A percentile compares a stretch with the other conserved stretches of the same genome.
phyloP scores from a whole-genome alignment of 2,113 vertebrate genomes.

The Cynoglossus semilaevis region DNA sequence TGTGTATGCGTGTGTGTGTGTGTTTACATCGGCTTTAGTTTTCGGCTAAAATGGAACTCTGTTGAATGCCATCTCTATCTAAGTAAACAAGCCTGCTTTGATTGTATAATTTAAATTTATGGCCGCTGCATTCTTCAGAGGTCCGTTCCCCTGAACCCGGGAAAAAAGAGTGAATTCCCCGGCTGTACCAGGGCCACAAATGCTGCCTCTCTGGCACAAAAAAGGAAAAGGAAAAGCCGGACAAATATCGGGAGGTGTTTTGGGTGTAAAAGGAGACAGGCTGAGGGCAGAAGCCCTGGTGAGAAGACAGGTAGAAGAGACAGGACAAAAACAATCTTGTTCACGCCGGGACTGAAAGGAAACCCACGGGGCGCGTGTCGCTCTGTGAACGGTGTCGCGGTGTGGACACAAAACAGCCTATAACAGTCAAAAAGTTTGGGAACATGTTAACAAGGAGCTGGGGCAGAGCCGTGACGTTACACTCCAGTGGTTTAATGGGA shows the following conservation, averaged over 20 bases:
- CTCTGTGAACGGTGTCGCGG: conserved; percentile 81
- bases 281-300: neutral
- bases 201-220: conserved; percentile 1
- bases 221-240: neutral
- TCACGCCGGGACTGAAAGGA: conserved; percentile 25
- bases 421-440: conserved; percentile 52
- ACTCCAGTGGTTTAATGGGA: too few species aligned
- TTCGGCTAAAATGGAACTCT: conserved; percentile 81
- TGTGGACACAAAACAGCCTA: conserved; percentile 80
- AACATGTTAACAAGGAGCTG: conserved; percentile 37
- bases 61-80: conserved; percentile 88
- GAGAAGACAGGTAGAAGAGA: neutral
- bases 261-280: neutral
- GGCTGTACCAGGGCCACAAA: conserved; percentile 36
- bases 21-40: conserved; percentile 29
- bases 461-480: too few species aligned
- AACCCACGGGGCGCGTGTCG: conserved; percentile 39
- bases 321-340: conserved; percentile 46
- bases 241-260: neutral
- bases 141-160: conserved; percentile 94
- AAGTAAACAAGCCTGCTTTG: conserved; percentile 82
- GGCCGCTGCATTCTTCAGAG: conserved; percentile 94
- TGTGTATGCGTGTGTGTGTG: too few species aligned
- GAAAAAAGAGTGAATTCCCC: conserved; percentile 77
- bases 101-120: conserved; percentile 94